These are phyloP conservation scores for Natator depressus DNA, from an alignment of 2,113 vertebrate species.

Conservation along the genomic window DNA sequence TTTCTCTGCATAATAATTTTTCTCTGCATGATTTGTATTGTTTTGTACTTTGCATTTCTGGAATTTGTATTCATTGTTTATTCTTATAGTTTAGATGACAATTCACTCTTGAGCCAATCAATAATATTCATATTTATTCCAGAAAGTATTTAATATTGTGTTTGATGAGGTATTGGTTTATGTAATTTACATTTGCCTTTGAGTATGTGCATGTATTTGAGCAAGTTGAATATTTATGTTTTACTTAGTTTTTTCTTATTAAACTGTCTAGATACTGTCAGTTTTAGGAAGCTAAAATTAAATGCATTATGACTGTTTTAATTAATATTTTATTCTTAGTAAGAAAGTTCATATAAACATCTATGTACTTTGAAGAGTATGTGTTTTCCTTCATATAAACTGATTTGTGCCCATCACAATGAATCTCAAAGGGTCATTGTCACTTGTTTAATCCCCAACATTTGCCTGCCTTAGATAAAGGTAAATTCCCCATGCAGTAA, in stretches of 20 bases:
- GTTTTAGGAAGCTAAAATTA: background rate
- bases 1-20: background rate
- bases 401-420: slow-evolving; percentile 7
- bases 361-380: background rate
- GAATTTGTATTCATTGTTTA: background rate
- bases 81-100: background rate
- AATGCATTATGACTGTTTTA: background rate
- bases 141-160: background rate
- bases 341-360: background rate
- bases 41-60: background rate
- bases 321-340: background rate
- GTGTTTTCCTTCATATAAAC: background rate
- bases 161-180: background rate
- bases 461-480: slow-evolving; percentile 13
- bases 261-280: background rate
- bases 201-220: background rate
- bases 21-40: background rate
- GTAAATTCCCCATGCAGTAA: slow-evolving; percentile 6
- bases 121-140: background rate
- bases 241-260: background rate
- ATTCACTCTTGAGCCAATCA: background rate
- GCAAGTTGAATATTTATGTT: background rate
- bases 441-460: background rate
- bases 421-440: background rate
- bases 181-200: slow-evolving; percentile 9